Evolutionary conservation across 2,113 vertebrate genomes (phyloP).

Genomic region (Procavia capensis): DNA sequence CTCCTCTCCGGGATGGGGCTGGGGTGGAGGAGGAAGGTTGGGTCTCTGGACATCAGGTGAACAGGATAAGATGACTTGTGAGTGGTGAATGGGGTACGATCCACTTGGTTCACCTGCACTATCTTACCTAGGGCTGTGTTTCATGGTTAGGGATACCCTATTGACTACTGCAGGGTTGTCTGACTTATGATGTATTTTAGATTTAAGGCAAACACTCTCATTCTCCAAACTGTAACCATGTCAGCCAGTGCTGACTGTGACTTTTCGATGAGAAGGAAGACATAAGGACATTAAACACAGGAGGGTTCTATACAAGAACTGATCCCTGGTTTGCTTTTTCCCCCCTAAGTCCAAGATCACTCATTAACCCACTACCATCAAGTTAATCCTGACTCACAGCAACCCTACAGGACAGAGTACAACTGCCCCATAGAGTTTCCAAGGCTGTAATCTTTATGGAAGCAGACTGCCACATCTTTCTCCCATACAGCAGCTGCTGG

Average conservation of each 20-base stretch:
- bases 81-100: neutral
- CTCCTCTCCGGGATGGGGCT: neutral
- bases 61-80: too few species aligned
- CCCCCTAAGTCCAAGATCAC: neutral
- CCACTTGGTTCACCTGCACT: neutral
- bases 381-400: too few species aligned
- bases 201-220: neutral
- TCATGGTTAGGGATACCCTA: neutral
- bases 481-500: too few species aligned
- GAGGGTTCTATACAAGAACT: neutral
- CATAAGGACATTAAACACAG: neutral
- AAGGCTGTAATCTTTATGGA: too few species aligned
- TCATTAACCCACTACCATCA: too few species aligned
- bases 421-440: too few species aligned
- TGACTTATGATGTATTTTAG: neutral
- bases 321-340: neutral
- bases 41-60: neutral
- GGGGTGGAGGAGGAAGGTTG: neutral
- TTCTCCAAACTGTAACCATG: neutral
- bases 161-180: fast-evolving
- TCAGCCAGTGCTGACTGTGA: neutral
- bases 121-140: neutral
- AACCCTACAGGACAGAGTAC: too few species aligned
- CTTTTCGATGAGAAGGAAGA: neutral
- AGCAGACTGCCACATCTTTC: too few species aligned